Conservation (phyloP, 2,888 invertebrate genomes). For the Oxyteleia sp. region DNA sequence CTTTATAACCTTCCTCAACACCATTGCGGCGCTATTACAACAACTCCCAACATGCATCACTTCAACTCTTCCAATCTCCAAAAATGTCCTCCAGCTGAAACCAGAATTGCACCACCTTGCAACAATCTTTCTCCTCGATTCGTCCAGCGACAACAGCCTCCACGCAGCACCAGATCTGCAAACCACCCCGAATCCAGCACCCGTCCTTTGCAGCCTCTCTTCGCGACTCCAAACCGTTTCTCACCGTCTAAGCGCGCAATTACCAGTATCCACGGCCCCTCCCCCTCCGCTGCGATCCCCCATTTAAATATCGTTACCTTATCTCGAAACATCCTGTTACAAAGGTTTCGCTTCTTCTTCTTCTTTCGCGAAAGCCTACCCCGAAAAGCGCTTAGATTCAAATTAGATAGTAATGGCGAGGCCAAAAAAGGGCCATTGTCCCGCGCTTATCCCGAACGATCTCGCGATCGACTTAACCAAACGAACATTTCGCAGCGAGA, state of each 20-base stretch:
- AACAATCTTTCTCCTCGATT: too few relatives aligned
- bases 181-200: not conserved
- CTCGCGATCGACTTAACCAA: conserved; percentile 72
- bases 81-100: too few relatives aligned
- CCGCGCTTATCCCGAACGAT: conserved; percentile 51
- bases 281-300: conserved; percentile 18
- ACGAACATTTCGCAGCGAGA: conserved; percentile 76
- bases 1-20: too few relatives aligned
- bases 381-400: conserved; percentile 60
- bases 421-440: conserved; percentile 42
- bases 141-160: too few relatives aligned
- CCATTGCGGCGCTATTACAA: too few relatives aligned
- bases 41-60: too few relatives aligned
- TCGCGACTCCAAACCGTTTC: conserved; percentile 25
- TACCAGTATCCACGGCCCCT: conserved; percentile 43
- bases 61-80: too few relatives aligned
- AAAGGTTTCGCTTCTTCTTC: conserved; percentile 25
- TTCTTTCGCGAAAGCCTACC: conserved; percentile 46
- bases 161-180: not conserved
- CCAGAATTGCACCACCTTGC: too few relatives aligned
- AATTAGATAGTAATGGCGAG: conserved; percentile 62
- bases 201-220: not conserved
- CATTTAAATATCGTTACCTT: conserved; percentile 42
- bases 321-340: conserved; percentile 24
- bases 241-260: conserved; percentile 62